A percentile compares a stretch with the other conserved stretches of the same genome.
These are phyloP conservation scores for Symphodus melops DNA, from an alignment of 2,113 vertebrate genomes.

Conservation along the genomic window DNA sequence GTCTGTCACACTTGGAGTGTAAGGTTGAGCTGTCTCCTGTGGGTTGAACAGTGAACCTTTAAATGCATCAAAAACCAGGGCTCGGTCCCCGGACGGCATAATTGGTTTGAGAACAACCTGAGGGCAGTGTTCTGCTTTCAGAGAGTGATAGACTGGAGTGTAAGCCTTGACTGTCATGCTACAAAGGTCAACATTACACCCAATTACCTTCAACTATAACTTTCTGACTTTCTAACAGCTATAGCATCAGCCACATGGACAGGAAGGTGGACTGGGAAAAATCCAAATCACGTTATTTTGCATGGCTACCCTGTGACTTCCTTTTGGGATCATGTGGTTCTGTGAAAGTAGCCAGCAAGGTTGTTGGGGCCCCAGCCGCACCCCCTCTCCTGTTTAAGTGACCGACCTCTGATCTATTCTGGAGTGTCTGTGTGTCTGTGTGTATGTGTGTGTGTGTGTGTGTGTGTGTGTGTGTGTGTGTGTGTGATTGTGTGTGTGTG, in stretches of 20 bases:
- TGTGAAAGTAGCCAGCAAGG: too few relatives aligned
- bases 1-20: conserved; percentile 11
- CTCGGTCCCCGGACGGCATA: conserved; percentile 7
- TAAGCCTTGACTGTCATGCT: neutral
- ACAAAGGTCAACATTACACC: conserved; percentile 1
- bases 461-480: too few relatives aligned
- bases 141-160: conserved; percentile 8
- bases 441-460: too few relatives aligned
- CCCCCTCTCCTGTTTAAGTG: too few relatives aligned
- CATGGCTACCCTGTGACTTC: neutral
- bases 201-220: neutral
- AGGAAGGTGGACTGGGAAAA: neutral
- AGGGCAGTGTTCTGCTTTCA: conserved; percentile 1
- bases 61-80: conserved; percentile 4
- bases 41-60: conserved; percentile 20
- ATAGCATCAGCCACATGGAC: neutral
- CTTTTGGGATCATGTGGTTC: neutral
- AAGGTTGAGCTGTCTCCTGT: conserved; percentile 17
- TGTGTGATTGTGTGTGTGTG: too few relatives aligned
- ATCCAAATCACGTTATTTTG: neutral
- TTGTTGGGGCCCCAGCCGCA: too few relatives aligned
- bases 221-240: neutral
- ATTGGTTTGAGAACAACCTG: conserved; percentile 18
- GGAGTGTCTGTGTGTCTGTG: too few relatives aligned
- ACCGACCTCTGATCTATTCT: too few relatives aligned